Evolutionary conservation across 2,888 invertebrate genomes (phyloP), one percentile per base, ranked within the genome.

Genomic region (Gymnocheta viridis): DNA sequence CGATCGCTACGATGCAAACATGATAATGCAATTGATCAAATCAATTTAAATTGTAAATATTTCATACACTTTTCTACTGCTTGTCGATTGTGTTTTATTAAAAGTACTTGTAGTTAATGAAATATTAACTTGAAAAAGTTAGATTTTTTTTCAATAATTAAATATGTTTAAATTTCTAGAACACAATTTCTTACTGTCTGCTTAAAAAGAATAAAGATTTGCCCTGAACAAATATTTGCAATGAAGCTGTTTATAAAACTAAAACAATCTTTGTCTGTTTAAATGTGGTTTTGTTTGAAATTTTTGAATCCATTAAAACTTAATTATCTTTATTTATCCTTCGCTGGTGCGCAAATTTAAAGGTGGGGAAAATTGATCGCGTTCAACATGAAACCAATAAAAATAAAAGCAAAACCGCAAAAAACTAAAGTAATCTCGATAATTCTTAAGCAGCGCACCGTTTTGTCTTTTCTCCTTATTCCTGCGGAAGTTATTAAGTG

Each of bases 261-360:
- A 19, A n/a, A n/a, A n/a, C n/a, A n/a, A n/a, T n/a, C 9, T 47
- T 17, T 47, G 6, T 19, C 4, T 19, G 17, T 47, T 47, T 14
- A 19, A 19, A 47, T 47, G 17, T 7, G 24, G 6, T 51, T 74
- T 56, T 54, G 22, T 66, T 49, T 76, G 35, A 27, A 60, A 72
- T 77, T 51, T 78, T 67, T 19, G 19, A 51, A 77, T 41, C 78
- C 74, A 82, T 82, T 82, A 82, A 82, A 82, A 82, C 82, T 74
- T 79, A 82, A 82, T 82, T 82, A 78, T 49, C 56, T 56, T 54
- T 62, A 78, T 69, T 78, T 72, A 66, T 32, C 64, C 58, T 38
- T 35, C 35, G 29, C 24, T 38, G 27, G 32, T 51, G 66, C 14
- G 19, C 27, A 47, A 19, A 54, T 14, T 41, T 24, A 51, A 44